Percentiles rank a stretch among this genome's conserved stretches.
Evolutionary conservation across 2,888 invertebrate species (phyloP).

Genomic region (Standfussiana lucernea): DNA sequence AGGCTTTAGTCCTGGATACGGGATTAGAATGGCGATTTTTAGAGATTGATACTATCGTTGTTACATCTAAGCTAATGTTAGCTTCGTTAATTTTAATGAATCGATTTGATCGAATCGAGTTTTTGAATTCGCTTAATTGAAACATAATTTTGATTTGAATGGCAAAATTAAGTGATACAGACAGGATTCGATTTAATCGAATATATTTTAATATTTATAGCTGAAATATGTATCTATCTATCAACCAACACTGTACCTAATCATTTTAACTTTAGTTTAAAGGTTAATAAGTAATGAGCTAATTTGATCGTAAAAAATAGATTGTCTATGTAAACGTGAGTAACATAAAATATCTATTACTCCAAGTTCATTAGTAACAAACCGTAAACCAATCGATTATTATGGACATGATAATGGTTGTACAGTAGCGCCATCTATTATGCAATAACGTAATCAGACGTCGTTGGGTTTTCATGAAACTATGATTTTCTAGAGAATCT

Average conservation of each 20-base stretch:
- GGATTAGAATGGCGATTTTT: slow-evolving; percentile 31
- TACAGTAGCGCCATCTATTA: slow-evolving; percentile 66
- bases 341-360: slow-evolving; percentile 1
- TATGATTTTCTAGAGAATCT: neutral
- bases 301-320: slow-evolving; percentile 26
- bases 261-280: slow-evolving; percentile 5
- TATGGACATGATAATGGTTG: slow-evolving; percentile 11
- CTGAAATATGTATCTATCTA: neutral
- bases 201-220: slow-evolving; percentile 5
- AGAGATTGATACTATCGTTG: slow-evolving; percentile 26
- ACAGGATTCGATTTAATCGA: neutral
- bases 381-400: slow-evolving; percentile 14
- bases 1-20: slow-evolving; percentile 65
- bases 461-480: neutral
- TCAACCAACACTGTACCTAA: neutral
- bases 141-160: slow-evolving; percentile 23
- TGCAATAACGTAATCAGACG: slow-evolving; percentile 10
- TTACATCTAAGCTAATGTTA: slow-evolving; percentile 15
- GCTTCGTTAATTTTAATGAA: slow-evolving; percentile 42
- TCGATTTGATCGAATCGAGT: too few species aligned
- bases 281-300: slow-evolving; percentile 1
- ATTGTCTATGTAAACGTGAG: slow-evolving; percentile 20
- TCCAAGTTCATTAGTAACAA: slow-evolving; percentile 17
- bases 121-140: slow-evolving; percentile 22
- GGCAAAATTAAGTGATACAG: slow-evolving; percentile 5